Percentiles rank a stretch among this genome's conserved stretches.
phyloP scores from a whole-genome alignment of 2,888 invertebrate species.

The Dorcus parallelipipedus region DNA sequence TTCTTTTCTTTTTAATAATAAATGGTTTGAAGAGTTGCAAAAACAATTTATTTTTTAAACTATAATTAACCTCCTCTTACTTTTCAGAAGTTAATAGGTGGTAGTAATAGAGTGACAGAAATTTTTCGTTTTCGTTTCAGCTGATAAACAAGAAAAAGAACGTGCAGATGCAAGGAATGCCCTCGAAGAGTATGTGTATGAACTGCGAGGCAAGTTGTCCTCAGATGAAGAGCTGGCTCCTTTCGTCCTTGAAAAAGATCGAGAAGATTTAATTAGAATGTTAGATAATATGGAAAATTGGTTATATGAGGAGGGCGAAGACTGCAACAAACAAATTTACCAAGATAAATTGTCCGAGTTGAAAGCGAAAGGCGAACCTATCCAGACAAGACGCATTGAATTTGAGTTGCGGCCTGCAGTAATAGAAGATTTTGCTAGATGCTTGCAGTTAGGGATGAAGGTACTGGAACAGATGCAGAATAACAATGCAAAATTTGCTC shows the following conservation, averaged over 20 bases:
- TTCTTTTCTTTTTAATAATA: neutral
- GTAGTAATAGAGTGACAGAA: neutral
- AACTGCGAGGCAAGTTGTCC: constrained; percentile 83
- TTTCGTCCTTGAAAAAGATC: constrained; percentile 71
- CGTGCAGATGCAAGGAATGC: constrained; percentile 94
- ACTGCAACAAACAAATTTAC: constrained; percentile 77
- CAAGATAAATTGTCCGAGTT: constrained; percentile 60
- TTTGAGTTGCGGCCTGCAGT: constrained; percentile 75
- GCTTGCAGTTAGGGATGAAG: constrained; percentile 78
- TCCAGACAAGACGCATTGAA: constrained; percentile 79
- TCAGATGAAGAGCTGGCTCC: constrained; percentile 72
- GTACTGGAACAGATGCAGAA: constrained; percentile 69
- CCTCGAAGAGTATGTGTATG: constrained; percentile 97
- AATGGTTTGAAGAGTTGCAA: no score
- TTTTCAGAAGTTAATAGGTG: no score
- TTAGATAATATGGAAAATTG: constrained; percentile 90
- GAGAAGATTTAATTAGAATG: constrained; percentile 58
- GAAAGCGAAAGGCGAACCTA: constrained; percentile 82
- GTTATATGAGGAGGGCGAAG: constrained; percentile 96
- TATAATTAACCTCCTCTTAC: no score
- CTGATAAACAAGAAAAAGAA: constrained; percentile 91
- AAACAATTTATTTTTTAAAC: no score
- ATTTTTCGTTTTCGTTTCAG: constrained; percentile 51
- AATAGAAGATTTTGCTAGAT: constrained; percentile 75
- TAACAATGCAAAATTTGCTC: constrained; percentile 72